Base-by-base conservation (phyloP, 2,888 invertebrate species). In the Podotricha telesiphe region DNA sequence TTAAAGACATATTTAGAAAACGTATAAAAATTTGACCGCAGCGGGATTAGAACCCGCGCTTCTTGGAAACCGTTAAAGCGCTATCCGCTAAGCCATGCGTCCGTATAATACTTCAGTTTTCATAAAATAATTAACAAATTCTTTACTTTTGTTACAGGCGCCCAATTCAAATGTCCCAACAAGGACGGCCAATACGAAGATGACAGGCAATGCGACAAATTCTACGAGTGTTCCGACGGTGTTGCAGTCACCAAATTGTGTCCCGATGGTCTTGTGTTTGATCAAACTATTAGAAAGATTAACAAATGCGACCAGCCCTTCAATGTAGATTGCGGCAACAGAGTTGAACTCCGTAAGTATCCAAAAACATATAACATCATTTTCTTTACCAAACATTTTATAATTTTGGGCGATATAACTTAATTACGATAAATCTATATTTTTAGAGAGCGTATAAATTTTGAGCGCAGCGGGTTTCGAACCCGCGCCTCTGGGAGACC, bases 221-320 rank as follows among this genome's bases (percentile, higher is more conserved):
- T 94, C 89, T 97, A 96, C 89, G 94, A 96, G 69, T 98, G 98
- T 84, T 84, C 84, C 0, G 97, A 97, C 74, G 96, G 96, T 6
- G 88, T 93, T 0, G 94, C 96, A 42, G 95, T 92, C 74, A 95
- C 95, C 77, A 97, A 97, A 86, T 88, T 97, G 4, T 98, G 98
- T 80, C 96, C 97, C 6, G 98, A 98, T 84, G 98, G 98, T 71
- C 93, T 98, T 47, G 97, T 98, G 62, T 98, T 98, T 87, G 98
- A 98, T 93, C 96, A 95, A 0, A 89, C 95, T 76, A 97, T 96
- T 85, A 95, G 97, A 79, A 97, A 97, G 91, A 94, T 96, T 84
- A 98, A 97, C 94, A 97, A 98, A 85, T 98, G 98, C 83, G 98
- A 98, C 89, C 97, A 97, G 83, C 96, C 97, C 82, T 98, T 97